Evolutionary conservation across 2,797 vertebrate species (phyloP).

Genomic region (Sibirionetta formosa): DNA sequence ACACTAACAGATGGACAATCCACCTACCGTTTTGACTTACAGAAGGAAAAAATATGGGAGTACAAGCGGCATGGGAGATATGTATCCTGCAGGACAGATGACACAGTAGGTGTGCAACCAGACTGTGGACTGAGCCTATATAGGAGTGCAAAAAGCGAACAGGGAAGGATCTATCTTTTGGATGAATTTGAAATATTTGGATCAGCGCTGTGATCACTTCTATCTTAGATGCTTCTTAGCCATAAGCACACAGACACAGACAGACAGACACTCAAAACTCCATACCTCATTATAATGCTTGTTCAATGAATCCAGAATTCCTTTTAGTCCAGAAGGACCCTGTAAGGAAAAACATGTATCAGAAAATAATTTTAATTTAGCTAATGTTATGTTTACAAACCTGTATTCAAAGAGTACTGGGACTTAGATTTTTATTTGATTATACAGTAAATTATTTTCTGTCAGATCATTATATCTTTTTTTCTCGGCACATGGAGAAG

Average conservation of each 20-base stretch:
- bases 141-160: not conserved
- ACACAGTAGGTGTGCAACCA: not conserved
- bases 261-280: not conserved
- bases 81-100: not conserved
- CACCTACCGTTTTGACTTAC: not conserved
- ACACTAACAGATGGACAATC: not conserved
- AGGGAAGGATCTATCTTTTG: not conserved
- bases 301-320: conserved; percentile 66
- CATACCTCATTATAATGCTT: conserved; percentile 75
- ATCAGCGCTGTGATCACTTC: not conserved
- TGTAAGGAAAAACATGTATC: conserved; percentile 42
- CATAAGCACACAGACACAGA: not conserved
- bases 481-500: not conserved
- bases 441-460: not conserved
- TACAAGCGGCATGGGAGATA: not conserved
- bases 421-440: not conserved
- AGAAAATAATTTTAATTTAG: not conserved
- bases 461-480: not conserved
- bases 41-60: not conserved
- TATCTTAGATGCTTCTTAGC: not conserved
- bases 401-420: not conserved
- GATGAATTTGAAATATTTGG: not conserved
- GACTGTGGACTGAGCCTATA: not conserved
- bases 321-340: conserved; percentile 77
- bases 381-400: not conserved